phyloP scores from a whole-genome alignment of 2,888 invertebrate species.

The Tetranychus truncatus region DNA sequence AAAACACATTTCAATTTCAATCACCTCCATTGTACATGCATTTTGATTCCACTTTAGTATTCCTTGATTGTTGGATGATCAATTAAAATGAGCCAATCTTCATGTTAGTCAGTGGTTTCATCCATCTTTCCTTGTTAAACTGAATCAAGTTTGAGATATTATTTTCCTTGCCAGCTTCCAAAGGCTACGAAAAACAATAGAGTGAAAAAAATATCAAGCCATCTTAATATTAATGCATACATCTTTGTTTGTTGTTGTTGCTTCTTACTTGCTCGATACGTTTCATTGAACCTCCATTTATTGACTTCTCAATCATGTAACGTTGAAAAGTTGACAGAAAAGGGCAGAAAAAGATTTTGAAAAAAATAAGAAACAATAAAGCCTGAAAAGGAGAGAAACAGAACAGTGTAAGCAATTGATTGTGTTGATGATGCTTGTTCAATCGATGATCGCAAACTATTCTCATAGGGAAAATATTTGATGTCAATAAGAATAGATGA shows the following conservation, averaged over 20 bases:
- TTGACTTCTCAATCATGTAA: neutral
- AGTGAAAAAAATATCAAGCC: too few species aligned
- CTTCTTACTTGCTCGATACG: neutral
- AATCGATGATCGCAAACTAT: neutral
- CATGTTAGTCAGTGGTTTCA: neutral
- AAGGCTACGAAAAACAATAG: too few species aligned
- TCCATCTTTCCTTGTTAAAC: neutral
- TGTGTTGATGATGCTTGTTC: neutral
- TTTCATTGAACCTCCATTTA: neutral
- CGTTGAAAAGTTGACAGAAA: neutral
- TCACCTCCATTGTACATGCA: too few species aligned
- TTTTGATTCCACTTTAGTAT: neutral
- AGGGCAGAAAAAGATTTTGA: neutral
- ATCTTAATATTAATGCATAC: neutral
- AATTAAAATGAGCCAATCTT: neutral
- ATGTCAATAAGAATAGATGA: neutral
- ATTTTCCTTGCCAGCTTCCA: neutral
- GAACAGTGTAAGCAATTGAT: constrained; percentile 3
- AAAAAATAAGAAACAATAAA: neutral
- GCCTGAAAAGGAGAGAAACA: constrained; percentile 1
- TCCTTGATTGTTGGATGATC: neutral
- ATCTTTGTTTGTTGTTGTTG: neutral
- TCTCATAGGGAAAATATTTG: neutral
- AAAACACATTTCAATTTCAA: too few species aligned
- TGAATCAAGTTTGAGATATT: neutral